Base-by-base conservation (phyloP, 2,888 invertebrate genomes). In the Orchesellides sinensis region DNA sequence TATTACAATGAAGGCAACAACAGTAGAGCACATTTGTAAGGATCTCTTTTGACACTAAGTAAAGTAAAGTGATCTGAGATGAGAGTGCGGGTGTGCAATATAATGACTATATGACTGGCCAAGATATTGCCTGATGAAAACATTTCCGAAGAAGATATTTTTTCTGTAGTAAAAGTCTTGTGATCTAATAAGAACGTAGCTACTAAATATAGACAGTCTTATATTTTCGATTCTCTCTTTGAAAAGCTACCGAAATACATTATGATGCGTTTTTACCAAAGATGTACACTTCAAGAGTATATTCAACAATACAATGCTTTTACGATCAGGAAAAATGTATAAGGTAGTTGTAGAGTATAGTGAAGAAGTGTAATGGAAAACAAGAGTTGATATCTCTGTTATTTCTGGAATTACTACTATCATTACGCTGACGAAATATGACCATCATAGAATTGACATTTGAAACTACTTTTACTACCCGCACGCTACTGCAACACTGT, bases 361-460 rank as follows among this genome's bases (percentile, higher is more conserved):
- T 25, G 54, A 54, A 21, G 54, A 8, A 47, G 21, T 21, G 10
- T 10, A 61, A 29, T n/a, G 14, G 32, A 32, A n/a, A 29, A 29
- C 17, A 32, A 52, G 19, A 21, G 65, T 23, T 45, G 40, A 35
- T 65, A 23, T 65, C 27, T 32, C 65, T 40, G 21, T 65, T 65
- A 65, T 65, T 65, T 40, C 40, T 45, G 45, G 45, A 65, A 65
- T 35, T 65, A 35, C 65, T 65, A 19, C 14, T 35, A 65, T 45
- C 45, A 65, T 65, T 65, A 45, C 21, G 17, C 10, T 23, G 23
- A 45, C 40, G 65, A 65, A 65, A 65, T 65, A 65, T 65, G 65
- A 35, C 23, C 65, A 21, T 65, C 35, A 65, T 65, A 45, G 65
- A 45, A 45, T 65, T 45, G 65, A 65, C 40, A 40, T 45, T 25